Percentiles rank a stretch among this genome's conserved stretches.
phyloP scores from a whole-genome alignment of 2,113 vertebrate genomes.

The Chloropsis cyanopogon region DNA sequence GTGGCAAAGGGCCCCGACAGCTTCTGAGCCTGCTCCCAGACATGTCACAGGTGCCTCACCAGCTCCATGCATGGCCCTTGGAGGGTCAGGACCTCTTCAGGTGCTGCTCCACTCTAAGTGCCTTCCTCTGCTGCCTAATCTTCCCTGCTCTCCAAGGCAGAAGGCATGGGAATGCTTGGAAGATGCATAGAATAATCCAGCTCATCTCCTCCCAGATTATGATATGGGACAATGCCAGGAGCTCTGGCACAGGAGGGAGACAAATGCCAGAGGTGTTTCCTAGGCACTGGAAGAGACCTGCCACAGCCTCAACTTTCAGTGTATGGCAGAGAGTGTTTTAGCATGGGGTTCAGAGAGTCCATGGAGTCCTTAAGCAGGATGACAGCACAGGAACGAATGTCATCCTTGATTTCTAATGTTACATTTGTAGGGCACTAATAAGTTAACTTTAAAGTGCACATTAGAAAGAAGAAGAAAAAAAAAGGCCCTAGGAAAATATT shows the following conservation, averaged over 20 bases:
- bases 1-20: not conserved
- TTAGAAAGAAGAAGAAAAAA: not conserved
- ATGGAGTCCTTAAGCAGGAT: not conserved
- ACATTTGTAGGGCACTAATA: not conserved
- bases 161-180: not conserved
- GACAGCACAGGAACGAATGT: not conserved
- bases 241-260: not conserved
- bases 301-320: accelerated
- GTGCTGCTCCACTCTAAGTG: not conserved
- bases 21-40: not conserved
- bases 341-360: not conserved
- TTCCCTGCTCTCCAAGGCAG: not conserved
- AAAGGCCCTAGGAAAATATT: not conserved
- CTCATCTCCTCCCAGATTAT: not conserved
- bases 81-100: not conserved
- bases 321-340: not conserved
- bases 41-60: accelerated
- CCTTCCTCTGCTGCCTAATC: not conserved
- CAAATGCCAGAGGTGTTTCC: not conserved
- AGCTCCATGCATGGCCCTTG: accelerated
- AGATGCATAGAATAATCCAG: not conserved
- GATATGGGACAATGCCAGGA: accelerated
- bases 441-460: conserved; percentile 25
- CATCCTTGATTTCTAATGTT: not conserved
- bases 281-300: not conserved